Conservation (phyloP, 2,797 vertebrate genomes). For the Anabacerthia variegaticeps region DNA sequence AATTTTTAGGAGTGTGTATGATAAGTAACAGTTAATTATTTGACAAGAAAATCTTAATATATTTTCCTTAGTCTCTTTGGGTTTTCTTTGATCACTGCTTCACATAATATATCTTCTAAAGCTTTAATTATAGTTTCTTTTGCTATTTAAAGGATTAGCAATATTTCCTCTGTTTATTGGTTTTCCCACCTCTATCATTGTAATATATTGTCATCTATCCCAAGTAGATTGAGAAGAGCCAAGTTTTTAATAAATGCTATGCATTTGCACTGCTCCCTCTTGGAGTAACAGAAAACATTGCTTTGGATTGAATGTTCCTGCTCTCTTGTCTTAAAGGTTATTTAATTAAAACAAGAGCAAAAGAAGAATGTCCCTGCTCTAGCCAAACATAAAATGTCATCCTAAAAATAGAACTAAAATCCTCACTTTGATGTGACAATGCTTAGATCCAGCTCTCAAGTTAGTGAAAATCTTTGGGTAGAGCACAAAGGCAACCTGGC, state of each 20-base stretch:
- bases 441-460: background rate
- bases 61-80: background rate
- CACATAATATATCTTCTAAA: background rate
- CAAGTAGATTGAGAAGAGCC: background rate
- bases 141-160: background rate
- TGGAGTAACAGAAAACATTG: background rate
- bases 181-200: background rate
- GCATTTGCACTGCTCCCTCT: background rate
- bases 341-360: constrained; percentile 37
- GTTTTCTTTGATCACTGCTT: background rate
- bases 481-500: background rate
- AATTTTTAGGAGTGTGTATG: background rate
- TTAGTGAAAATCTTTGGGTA: background rate
- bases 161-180: background rate
- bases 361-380: background rate
- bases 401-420: constrained; percentile 27
- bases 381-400: background rate
- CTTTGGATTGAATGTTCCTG: background rate
- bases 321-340: constrained; percentile 32
- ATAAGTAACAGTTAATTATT: background rate
- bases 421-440: background rate
- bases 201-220: background rate
- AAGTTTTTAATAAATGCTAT: background rate
- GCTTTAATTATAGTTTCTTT: background rate
- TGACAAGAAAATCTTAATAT: background rate